Evolutionary conservation across 37 sponge, comb jelly and placozoan species (phyloP), one percentile per base, ranked within the genome.

Genomic region (Axinella damicornis): DNA sequence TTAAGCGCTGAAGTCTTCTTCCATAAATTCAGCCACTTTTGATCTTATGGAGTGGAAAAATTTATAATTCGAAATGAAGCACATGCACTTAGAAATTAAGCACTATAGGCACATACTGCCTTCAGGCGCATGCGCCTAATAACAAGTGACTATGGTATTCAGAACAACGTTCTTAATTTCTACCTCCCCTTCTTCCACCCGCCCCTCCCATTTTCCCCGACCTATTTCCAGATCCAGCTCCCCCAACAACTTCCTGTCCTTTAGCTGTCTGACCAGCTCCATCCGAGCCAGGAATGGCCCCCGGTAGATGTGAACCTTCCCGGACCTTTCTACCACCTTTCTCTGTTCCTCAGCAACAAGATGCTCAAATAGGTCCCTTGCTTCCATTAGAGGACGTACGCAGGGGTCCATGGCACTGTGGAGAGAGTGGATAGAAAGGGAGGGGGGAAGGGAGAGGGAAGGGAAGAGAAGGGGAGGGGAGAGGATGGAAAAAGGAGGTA

Each of bases 211-310:
- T 15, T 5, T 14, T 60, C n/a, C n/a, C n/a, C n/a, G n/a, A n/a
- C 16, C 83, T 71, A 73, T 39, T 13, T 81, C 76, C 25, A 73
- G 53, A 0, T 70, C 39, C 0, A 80, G 33, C 20, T 57, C 25
- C 54, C 88, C 77, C 64, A 90, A 36, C 2, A 69, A 46, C 46
- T 46, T 81, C 20, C 30, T 57, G 68, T 83, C 82, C 36, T 39
- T 83, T 22, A 87, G 65, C 69, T 86, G 86, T 22, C 65, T 46
- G 37, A 92, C 55, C 0, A 97, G 70, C 73, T 97, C 97, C 69
- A 93, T 37, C 28, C 85, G 85, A 21, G 88, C 97, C 22, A 97
- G 74, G 37, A 89, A 85, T 14, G 97, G 97, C 6, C 88, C 97
- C 30, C 97, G 57, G 21, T 77, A 28, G 0, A 53, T 31, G 24